Conservation (phyloP, 2,113 vertebrate genomes). For the Campylorhamphus procurvoides region DNA sequence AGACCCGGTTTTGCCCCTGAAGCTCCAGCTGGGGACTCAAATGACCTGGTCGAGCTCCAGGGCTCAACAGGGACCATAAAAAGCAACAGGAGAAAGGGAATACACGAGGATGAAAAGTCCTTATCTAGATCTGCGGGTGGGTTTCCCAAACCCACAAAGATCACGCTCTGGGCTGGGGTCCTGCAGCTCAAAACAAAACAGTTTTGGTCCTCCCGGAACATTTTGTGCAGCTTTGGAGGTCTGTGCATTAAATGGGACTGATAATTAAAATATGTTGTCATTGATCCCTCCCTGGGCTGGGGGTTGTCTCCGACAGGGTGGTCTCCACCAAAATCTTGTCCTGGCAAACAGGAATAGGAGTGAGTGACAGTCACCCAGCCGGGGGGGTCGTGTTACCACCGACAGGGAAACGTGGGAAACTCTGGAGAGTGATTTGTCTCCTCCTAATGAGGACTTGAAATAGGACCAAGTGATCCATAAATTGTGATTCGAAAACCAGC, state of each 20-base stretch:
- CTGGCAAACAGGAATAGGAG: not conserved
- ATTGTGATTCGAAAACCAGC: not conserved
- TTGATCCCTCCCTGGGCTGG: not conserved
- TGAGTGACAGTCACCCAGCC: rapidly evolving
- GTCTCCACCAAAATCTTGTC: not conserved
- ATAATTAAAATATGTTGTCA: not conserved
- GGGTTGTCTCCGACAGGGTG: too few species aligned
- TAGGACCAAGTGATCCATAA: not conserved
- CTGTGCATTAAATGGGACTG: not conserved
- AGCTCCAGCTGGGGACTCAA: not conserved
- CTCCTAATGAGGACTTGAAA: not conserved
- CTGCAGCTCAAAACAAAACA: not conserved
- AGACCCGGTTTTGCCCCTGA: not conserved
- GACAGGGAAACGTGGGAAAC: not conserved
- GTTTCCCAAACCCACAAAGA: not conserved
- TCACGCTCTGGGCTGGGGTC: rapidly evolving
- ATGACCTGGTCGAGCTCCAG: not conserved
- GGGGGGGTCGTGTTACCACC: not conserved
- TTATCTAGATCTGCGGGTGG: not conserved
- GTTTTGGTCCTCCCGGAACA: too few species aligned
- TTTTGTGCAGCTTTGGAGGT: not conserved
- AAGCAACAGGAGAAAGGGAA: not conserved
- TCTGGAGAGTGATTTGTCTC: not conserved
- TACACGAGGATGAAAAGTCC: rapidly evolving
- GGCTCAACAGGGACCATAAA: not conserved